These are phyloP conservation scores for Echinops telfairi DNA, from an alignment of 2,113 vertebrate species.

Conservation along the genomic window DNA sequence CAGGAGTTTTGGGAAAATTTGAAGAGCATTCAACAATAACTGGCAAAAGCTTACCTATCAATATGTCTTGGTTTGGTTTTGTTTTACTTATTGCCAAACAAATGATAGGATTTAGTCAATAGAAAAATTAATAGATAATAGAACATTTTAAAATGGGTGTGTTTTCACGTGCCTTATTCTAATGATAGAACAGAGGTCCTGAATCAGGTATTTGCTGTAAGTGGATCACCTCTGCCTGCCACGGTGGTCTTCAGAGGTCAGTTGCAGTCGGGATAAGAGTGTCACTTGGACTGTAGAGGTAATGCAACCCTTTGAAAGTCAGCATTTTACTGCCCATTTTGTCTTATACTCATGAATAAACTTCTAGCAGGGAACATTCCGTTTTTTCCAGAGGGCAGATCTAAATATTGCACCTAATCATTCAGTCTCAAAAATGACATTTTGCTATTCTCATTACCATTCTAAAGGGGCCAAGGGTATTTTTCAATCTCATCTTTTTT, in stretches of 20 bases:
- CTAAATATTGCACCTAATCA: constrained; percentile 63
- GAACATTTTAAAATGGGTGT: background rate
- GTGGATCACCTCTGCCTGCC: background rate
- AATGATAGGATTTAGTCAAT: background rate
- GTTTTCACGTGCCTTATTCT: background rate
- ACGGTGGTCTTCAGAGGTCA: background rate
- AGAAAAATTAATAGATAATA: background rate
- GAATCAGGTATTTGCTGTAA: background rate
- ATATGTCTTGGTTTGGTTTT: background rate
- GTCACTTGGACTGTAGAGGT: background rate
- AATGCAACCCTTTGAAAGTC: constrained; percentile 42
- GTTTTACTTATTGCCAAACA: background rate
- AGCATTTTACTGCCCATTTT: constrained; percentile 60
- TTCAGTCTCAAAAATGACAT: constrained; percentile 58
- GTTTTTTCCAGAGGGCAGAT: constrained; percentile 62
- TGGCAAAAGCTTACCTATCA: background rate
- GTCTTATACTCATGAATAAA: constrained; percentile 57
- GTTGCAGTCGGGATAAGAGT: background rate
- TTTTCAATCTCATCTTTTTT: constrained; percentile 71
- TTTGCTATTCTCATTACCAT: constrained; percentile 67
- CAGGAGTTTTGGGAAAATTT: background rate
- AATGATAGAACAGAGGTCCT: background rate
- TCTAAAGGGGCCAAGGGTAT: constrained; percentile 56
- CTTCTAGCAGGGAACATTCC: constrained; percentile 35
- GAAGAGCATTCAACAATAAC: constrained; percentile 28